Base-by-base conservation (phyloP, 2,888 invertebrate species). In the Poecilus cupreus region DNA sequence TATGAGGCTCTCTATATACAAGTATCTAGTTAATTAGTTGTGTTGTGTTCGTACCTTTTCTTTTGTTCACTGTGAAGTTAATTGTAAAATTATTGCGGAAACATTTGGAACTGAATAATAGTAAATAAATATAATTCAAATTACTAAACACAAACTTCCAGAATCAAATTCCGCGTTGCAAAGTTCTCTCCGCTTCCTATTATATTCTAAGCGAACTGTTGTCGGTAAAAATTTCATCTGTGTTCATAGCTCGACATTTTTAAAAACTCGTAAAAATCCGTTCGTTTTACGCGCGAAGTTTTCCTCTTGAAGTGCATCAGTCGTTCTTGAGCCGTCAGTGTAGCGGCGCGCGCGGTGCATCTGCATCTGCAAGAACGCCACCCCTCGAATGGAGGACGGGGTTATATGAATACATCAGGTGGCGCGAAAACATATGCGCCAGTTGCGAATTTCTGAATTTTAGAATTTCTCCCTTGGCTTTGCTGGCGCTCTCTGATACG, bases 251-350 rank as follows among this genome's bases (percentile, higher is more conserved):
- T 18, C 8, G 39, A 72, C 72, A 72, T 80, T 72, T 80, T 80
- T 80, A 80, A 80, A 80, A 80, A 54, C 80, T 72, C 72, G 43
- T 80, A 80, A 80, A 80, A 80, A 72, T 72, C 80, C 80, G 80
- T 75, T 75, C 80, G 32, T 80, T 80, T 80, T 70, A 72, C 72
- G 51, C 18, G 20, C 32, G 26, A 75, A 75, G 51, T 75, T 75
- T 49, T 24, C 72, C 37, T 64, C 32, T 37, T 20, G 24, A 22
- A 72, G 72, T 72, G 46, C 72, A 49, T 22, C 60, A 39, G 16
- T 68, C 18, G 18, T 11, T 68, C 39, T 20, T 68, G 13, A 13
- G 5, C 20, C 46, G n/a, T 70, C 75, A 16, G 24, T 74, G 46
- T 54, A n/a, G 22, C 16, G 37, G 2, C 70, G 32, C 13, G 16